phyloP scores from a whole-genome alignment of 2,113 vertebrate genomes.

The Carassius gibelio region DNA sequence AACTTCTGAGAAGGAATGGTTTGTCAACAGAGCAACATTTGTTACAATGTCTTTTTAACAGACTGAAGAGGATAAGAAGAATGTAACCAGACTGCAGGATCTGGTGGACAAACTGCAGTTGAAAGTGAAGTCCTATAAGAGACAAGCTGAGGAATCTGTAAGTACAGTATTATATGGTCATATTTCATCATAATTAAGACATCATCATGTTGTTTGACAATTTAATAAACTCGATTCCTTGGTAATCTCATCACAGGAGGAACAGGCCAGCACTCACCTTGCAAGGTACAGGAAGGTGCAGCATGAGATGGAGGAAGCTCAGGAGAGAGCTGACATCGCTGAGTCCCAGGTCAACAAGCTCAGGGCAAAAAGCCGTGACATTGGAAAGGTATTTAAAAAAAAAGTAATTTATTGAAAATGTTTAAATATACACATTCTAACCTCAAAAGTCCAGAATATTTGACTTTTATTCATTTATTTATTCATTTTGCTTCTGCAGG shows the following conservation, averaged over 20 bases:
- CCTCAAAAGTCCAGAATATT: not conserved
- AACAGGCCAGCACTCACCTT: conserved; percentile 58
- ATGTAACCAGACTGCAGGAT: conserved; percentile 10
- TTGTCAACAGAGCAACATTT: not conserved
- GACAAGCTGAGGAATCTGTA: conserved; percentile 2
- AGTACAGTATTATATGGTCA: conserved; percentile 40
- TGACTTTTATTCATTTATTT: not conserved
- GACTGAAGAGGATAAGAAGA: conserved; percentile 65
- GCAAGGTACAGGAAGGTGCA: conserved; percentile 69
- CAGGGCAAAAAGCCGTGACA: conserved; percentile 79
- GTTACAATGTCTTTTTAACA: conserved; percentile 47
- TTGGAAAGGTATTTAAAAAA: conserved; percentile 65
- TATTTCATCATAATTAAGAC: not conserved
- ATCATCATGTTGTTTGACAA: not conserved
- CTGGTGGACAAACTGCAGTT: conserved; percentile 7
- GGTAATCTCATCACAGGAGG: conserved; percentile 56
- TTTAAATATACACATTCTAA: not conserved
- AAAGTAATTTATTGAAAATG: not conserved
- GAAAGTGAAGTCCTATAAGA: conserved; percentile 7
- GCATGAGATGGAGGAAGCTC: conserved; percentile 74
- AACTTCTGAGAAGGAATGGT: not conserved
- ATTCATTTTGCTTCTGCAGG: not conserved
- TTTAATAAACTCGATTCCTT: not conserved
- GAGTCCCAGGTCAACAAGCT: conserved; percentile 78
- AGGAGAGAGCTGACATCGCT: conserved; percentile 73